These are phyloP conservation scores for Leucopternis melanops DNA, from an alignment of 2,113 vertebrate species.

Conservation along the genomic window DNA sequence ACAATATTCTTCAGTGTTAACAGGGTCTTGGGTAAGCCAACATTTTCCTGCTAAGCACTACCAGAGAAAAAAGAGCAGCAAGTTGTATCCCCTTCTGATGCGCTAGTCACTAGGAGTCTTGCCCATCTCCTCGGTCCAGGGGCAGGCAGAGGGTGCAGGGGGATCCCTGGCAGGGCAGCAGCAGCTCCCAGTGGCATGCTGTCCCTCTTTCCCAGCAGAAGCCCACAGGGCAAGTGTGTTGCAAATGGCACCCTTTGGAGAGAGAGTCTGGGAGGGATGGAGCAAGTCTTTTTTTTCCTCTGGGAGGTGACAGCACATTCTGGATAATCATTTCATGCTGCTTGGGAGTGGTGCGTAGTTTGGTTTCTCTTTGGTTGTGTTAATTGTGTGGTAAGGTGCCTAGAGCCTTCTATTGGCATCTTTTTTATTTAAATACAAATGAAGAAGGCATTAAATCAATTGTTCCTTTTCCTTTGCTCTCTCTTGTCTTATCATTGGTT, in stretches of 20 bases:
- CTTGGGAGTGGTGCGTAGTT: conserved; percentile 6
- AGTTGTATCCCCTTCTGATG: accelerated
- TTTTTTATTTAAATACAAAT: conserved; percentile 61
- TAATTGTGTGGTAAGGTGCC: conserved; percentile 52
- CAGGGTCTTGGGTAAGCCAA: background rate
- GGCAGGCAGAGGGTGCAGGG: background rate
- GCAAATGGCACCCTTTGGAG: background rate
- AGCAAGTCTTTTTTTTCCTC: background rate
- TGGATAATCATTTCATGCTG: conserved; percentile 40
- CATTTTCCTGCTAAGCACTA: background rate
- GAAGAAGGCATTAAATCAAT: conserved; percentile 44
- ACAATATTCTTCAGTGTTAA: background rate
- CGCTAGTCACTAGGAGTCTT: background rate
- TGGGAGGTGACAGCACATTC: conserved; percentile 34
- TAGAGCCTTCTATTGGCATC: conserved; percentile 34
- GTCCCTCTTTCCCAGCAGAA: background rate
- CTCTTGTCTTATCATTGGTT: conserved; percentile 21
- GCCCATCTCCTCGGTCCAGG: accelerated
- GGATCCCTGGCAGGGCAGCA: background rate
- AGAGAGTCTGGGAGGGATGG: background rate
- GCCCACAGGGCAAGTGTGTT: background rate
- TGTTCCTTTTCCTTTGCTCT: conserved; percentile 22
- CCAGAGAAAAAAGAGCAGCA: background rate
- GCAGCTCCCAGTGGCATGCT: accelerated
- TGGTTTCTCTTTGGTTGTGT: conserved; percentile 29